Conservation (phyloP, 2,888 invertebrate species). For the Eupsilia transversa region DNA sequence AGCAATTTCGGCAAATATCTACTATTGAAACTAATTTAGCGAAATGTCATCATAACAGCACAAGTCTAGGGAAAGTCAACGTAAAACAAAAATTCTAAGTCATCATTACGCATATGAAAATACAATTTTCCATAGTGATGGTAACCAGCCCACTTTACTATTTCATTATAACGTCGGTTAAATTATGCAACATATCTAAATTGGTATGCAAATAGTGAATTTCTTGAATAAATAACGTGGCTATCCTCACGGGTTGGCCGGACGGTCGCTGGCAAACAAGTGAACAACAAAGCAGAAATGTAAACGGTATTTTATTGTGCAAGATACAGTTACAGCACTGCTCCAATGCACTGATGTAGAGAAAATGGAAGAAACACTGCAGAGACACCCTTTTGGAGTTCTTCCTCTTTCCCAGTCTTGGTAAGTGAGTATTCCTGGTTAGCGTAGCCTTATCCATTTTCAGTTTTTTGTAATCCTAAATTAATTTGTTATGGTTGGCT, state of each 20-base stretch:
- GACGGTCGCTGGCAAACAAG: conserved; percentile 73
- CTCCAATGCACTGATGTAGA: conserved; percentile 57
- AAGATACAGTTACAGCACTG: conserved; percentile 74
- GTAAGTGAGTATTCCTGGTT: not conserved
- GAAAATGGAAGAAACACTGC: conserved; percentile 45
- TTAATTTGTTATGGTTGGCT: too few species aligned
- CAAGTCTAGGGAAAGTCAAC: not conserved
- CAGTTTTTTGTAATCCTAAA: not conserved
- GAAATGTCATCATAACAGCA: not conserved
- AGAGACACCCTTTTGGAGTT: too few species aligned
- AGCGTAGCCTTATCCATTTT: not conserved
- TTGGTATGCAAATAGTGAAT: conserved; percentile 71
- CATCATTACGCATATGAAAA: not conserved
- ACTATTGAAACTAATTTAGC: not conserved
- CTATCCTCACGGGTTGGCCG: conserved; percentile 68
- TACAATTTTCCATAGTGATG: not conserved
- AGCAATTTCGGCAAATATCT: not conserved
- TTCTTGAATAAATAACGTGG: conserved; percentile 74
- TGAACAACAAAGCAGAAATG: conserved; percentile 81
- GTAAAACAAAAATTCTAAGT: not conserved
- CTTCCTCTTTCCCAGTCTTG: not conserved
- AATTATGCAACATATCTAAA: conserved; percentile 64
- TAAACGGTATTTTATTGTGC: conserved; percentile 82
- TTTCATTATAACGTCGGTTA: conserved; percentile 26
- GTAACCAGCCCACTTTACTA: conserved; percentile 29